Conservation (phyloP, 2,797 vertebrate genomes). For the Labroides dimidiatus region DNA sequence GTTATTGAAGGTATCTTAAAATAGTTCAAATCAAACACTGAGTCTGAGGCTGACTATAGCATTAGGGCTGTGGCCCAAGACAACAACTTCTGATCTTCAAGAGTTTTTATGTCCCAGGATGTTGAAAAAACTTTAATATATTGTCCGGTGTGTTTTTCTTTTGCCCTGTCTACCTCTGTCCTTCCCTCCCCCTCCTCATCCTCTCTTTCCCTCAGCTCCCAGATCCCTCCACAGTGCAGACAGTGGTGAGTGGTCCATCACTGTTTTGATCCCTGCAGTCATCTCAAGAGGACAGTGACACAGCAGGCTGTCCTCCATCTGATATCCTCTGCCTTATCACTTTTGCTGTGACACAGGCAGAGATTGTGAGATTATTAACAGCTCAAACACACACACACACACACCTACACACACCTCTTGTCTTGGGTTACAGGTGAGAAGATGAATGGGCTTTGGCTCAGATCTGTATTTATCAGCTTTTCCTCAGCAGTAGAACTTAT, state of each 20-base stretch:
- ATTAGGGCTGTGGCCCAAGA: too few relatives aligned
- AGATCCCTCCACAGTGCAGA: slow-evolving; percentile 89
- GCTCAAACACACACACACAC: slow-evolving; percentile 3
- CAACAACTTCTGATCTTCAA: too few relatives aligned
- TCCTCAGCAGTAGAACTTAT: slow-evolving; percentile 23
- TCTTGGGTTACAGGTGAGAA: slow-evolving; percentile 38
- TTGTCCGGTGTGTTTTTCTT: slow-evolving; percentile 14
- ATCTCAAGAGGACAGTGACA: slow-evolving; percentile 23
- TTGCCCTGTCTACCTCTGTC: not conserved
- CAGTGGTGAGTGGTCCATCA: slow-evolving; percentile 87
- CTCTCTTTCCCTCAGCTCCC: slow-evolving; percentile 84
- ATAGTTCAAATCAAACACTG: too few relatives aligned
- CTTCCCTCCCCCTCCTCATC: not conserved
- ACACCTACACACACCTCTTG: slow-evolving; percentile 12
- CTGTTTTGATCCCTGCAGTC: slow-evolving; percentile 55
- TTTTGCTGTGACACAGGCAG: slow-evolving; percentile 36
- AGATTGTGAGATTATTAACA: slow-evolving; percentile 53
- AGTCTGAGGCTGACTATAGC: too few relatives aligned
- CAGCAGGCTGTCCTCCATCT: slow-evolving; percentile 3
- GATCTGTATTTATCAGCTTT: slow-evolving; percentile 37
- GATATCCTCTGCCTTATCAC: slow-evolving; percentile 40
- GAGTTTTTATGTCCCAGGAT: too few relatives aligned
- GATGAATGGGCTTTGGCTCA: slow-evolving; percentile 34
- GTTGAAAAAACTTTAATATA: not conserved
- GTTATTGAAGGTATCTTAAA: not conserved